phyloP scores from a whole-genome alignment of 2,888 invertebrate species.

The Ectemnius continuus region DNA sequence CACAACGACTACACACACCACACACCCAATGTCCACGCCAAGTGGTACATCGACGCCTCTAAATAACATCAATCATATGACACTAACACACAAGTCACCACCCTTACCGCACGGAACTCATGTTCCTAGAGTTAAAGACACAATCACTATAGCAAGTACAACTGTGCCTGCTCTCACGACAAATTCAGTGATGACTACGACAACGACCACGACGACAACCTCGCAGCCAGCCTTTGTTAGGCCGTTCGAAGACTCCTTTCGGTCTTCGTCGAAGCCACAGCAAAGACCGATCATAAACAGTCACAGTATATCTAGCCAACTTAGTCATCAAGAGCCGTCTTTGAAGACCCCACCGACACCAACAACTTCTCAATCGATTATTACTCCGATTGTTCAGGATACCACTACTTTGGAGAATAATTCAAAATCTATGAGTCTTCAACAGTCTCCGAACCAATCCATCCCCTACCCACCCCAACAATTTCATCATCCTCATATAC shows the following conservation, averaged over 20 bases:
- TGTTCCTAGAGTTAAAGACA: conserved; percentile 59
- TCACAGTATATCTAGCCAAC: conserved; percentile 68
- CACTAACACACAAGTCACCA: conserved; percentile 59
- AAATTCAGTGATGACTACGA: conserved; percentile 30
- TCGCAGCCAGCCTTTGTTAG: conserved; percentile 73
- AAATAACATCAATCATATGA: conserved; percentile 56
- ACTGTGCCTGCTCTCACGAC: conserved; percentile 38
- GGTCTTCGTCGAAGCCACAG: conserved; percentile 69
- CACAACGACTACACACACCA: conserved; percentile 76
- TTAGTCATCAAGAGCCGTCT: conserved; percentile 63
- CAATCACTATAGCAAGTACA: conserved; percentile 33
- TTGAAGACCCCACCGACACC: conserved; percentile 52
- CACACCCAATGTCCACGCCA: conserved; percentile 60
- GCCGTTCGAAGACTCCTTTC: conserved; percentile 76
- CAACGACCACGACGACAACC: conserved; percentile 41
- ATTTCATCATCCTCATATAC: conserved; percentile 71
- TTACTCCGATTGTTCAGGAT: conserved; percentile 43
- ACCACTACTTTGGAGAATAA: conserved; percentile 41
- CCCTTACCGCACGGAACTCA: conserved; percentile 55
- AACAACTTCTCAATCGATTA: conserved; percentile 29
- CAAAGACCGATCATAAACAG: conserved; percentile 65
- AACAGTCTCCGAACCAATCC: conserved; percentile 53
- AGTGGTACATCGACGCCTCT: conserved; percentile 50
- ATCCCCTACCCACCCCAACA: conserved; percentile 63
- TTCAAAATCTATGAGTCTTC: conserved; percentile 46